Percentiles rank a stretch among this genome's conserved stretches.
Conservation (phyloP, 1,140 invertebrate species). For the Drosophila asahinai region DNA sequence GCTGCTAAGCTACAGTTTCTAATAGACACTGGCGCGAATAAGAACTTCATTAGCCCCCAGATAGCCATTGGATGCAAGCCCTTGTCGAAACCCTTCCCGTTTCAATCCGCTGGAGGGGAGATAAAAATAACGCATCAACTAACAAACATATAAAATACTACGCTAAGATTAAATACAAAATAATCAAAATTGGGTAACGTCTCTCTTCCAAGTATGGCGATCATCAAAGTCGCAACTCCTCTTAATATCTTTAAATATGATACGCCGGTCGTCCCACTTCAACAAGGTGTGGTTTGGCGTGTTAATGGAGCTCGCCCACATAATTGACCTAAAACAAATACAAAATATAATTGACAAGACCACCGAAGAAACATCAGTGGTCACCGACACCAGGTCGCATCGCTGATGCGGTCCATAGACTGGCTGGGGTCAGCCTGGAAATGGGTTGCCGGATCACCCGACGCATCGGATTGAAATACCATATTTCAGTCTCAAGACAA, state of each 20-base stretch:
- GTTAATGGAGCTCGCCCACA: background rate
- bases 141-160: background rate
- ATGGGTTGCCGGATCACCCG: background rate
- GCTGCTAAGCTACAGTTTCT: conserved; percentile 16
- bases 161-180: background rate
- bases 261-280: background rate
- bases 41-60: conserved; percentile 24
- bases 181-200: background rate
- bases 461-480: too few relatives aligned
- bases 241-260: background rate
- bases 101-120: conserved; percentile 8
- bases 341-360: too few relatives aligned
- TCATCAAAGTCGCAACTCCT: background rate
- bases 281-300: background rate
- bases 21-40: conserved; percentile 26
- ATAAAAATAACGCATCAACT: conserved; percentile 8
- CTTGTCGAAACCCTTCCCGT: background rate
- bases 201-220: background rate
- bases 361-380: too few relatives aligned
- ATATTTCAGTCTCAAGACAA: too few relatives aligned
- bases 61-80: conserved; percentile 3
- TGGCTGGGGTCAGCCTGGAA: background rate
- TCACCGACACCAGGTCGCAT: too few relatives aligned
- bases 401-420: background rate
- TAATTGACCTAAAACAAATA: too few relatives aligned